Percentiles rank a stretch among this genome's conserved stretches.
These are phyloP conservation scores for Cossypha heuglini DNA, from an alignment of 2,797 vertebrate genomes.

Conservation along the genomic window DNA sequence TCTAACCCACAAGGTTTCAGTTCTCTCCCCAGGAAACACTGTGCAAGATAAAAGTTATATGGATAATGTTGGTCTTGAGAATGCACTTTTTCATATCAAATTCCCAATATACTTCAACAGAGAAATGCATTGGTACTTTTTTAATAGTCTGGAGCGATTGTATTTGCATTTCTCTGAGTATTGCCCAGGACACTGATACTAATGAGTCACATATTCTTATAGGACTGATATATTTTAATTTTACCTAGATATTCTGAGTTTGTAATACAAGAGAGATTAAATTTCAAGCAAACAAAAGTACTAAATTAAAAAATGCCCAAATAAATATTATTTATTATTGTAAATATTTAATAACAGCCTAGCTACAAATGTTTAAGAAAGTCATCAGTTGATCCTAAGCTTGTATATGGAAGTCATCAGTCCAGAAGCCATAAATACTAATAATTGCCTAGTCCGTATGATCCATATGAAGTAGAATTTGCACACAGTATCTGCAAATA, in stretches of 20 bases:
- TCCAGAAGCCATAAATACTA: not conserved
- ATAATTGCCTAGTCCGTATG: not conserved
- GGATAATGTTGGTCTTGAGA: not conserved
- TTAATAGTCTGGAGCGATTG: not conserved
- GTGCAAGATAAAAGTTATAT: not conserved
- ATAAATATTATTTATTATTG: not conserved
- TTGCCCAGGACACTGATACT: not conserved
- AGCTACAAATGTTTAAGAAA: not conserved
- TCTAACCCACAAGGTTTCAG: not conserved
- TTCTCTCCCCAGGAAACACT: not conserved
- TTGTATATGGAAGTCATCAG: not conserved
- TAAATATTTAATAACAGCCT: not conserved
- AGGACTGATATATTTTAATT: not conserved
- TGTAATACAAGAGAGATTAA: not conserved
- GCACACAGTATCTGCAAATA: not conserved
- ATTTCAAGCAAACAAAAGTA: not conserved
- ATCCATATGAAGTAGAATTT: not conserved
- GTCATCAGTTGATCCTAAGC: not conserved
- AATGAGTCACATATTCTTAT: not conserved
- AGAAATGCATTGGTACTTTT: not conserved
- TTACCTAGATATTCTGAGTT: not conserved
- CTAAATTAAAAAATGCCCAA: not conserved
- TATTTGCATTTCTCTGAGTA: not conserved
- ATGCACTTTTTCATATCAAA: not conserved
- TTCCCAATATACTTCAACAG: not conserved